Conservation (phyloP, 2,797 vertebrate genomes). For the Alectoris magna region DNA sequence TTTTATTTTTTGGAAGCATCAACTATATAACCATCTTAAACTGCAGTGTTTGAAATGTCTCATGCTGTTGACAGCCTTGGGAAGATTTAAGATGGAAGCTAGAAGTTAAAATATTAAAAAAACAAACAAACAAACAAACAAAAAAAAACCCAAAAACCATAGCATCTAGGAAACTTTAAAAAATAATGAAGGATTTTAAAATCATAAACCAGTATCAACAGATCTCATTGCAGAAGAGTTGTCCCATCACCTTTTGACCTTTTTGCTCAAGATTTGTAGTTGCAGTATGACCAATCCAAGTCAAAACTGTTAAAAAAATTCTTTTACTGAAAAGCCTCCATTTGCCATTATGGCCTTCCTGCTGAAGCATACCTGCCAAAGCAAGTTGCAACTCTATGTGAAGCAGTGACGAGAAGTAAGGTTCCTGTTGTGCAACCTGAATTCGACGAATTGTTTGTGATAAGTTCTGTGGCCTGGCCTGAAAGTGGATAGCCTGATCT, state of each 20-base stretch:
- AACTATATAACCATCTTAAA: neutral
- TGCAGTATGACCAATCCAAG: neutral
- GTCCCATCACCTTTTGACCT: slow-evolving; percentile 16
- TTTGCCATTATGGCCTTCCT: neutral
- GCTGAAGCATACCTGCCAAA: neutral
- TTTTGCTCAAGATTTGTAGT: slow-evolving; percentile 36
- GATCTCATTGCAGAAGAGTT: slow-evolving; percentile 1
- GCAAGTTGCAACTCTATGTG: neutral
- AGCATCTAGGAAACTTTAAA: neutral
- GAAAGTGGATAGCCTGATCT: slow-evolving; percentile 76
- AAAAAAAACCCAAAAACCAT: neutral
- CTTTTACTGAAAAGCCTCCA: neutral
- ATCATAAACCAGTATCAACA: slow-evolving; percentile 1
- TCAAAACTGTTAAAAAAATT: neutral
- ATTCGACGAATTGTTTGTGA: slow-evolving; percentile 57
- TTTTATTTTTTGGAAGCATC: neutral
- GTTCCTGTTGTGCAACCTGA: slow-evolving; percentile 44
- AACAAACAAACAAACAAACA: too few species aligned
- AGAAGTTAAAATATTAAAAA: neutral
- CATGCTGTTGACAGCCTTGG: neutral
- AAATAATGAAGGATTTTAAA: slow-evolving; percentile 41
- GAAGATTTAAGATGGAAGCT: neutral
- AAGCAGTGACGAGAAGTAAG: slow-evolving; percentile 48
- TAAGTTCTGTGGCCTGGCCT: slow-evolving; percentile 61
- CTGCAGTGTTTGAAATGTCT: neutral